Percentiles rank a stretch among this genome's conserved stretches.
phyloP scores from a whole-genome alignment of 2,113 vertebrate genomes.

The Pterocles burchelli region DNA sequence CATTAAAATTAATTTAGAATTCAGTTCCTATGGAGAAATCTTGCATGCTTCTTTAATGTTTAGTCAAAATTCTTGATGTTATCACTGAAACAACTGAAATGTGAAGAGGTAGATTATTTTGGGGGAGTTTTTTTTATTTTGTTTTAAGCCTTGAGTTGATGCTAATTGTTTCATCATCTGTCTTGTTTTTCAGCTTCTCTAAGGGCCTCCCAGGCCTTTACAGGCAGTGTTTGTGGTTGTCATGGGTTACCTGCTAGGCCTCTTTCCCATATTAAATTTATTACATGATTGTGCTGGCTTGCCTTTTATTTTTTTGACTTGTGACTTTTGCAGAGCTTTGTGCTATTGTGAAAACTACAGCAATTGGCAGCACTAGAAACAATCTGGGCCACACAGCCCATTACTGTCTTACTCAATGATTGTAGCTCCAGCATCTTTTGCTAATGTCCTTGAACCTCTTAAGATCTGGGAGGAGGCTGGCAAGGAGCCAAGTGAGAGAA shows the following conservation, averaged over 20 bases:
- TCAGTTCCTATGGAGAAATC: background rate
- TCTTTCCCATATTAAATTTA: background rate
- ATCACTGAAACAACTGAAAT: background rate
- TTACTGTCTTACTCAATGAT: background rate
- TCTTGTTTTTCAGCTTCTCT: background rate
- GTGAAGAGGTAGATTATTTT: background rate
- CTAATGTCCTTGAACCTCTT: background rate
- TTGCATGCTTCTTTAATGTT: background rate
- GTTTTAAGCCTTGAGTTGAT: background rate
- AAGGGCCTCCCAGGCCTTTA: background rate
- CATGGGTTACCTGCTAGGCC: background rate
- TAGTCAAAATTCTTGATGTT: background rate
- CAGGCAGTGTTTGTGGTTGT: background rate
- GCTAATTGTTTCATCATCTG: background rate
- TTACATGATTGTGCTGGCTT: background rate
- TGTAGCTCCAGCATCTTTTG: background rate
- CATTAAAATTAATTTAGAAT: background rate
- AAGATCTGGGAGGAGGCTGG: background rate
- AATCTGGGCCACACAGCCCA: background rate
- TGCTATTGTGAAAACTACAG: background rate
- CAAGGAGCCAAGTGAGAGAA: background rate
- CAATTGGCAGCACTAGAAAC: slow-evolving; percentile 34
- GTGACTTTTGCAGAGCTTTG: background rate
- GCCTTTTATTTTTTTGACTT: slow-evolving; percentile 20
- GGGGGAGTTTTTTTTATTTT: background rate